Evolutionary conservation across 2,888 invertebrate genomes (phyloP).

Genomic region (Nyleta sp.): DNA sequence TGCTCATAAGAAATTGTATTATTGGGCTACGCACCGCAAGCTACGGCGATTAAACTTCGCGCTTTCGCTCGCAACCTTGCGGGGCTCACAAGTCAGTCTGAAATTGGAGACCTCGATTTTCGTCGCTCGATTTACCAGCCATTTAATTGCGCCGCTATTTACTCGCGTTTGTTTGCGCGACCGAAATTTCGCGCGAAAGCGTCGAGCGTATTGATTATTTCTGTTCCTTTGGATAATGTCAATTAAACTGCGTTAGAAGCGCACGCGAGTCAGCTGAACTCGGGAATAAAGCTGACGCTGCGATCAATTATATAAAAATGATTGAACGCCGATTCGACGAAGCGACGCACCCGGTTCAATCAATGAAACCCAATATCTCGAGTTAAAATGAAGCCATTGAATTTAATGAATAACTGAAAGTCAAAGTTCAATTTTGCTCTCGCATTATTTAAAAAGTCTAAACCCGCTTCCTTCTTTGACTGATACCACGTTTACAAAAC

Average conservation of each 20-base stretch:
- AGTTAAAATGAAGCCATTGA: no score
- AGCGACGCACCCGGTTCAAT: background rate
- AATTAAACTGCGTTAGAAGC: slow-evolving; percentile 7
- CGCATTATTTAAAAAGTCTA: no score
- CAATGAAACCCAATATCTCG: no score
- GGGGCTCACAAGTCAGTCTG: background rate
- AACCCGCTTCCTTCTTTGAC: no score
- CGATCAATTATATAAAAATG: slow-evolving; percentile 32
- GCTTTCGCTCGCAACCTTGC: slow-evolving; percentile 13
- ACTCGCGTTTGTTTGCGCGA: no score
- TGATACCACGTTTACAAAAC: no score
- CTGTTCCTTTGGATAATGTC: slow-evolving; percentile 8
- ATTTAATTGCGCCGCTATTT: no score
- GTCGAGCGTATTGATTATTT: slow-evolving; percentile 5
- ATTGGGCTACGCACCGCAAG: slow-evolving; percentile 4
- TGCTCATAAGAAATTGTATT: slow-evolving; percentile 26
- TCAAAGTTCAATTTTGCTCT: no score
- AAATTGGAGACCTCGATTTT: background rate
- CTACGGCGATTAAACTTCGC: slow-evolving; percentile 25
- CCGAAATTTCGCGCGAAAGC: background rate
- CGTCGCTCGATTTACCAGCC: no score
- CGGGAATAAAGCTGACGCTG: background rate
- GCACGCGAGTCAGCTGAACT: background rate
- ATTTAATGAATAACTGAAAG: no score
- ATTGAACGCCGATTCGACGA: slow-evolving; percentile 13